phyloP scores from a whole-genome alignment of 2,113 vertebrate genomes.

The Helogale parvula region DNA sequence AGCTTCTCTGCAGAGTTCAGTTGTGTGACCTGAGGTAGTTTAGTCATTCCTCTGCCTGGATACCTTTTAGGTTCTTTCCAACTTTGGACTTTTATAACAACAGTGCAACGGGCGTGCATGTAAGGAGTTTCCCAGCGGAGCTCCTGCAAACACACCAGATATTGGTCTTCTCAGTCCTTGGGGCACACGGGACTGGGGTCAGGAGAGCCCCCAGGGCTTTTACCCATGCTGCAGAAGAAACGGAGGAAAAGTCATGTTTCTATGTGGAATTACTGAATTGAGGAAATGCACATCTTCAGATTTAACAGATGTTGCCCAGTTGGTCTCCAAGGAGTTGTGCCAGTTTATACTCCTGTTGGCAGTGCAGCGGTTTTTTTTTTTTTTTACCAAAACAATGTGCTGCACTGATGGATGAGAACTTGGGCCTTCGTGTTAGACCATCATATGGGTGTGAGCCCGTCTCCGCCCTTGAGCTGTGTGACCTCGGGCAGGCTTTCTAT shows the following conservation, averaged over 20 bases:
- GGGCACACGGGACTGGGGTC: not conserved
- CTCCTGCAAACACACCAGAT: not conserved
- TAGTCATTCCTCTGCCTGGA: not conserved
- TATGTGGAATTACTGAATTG: not conserved
- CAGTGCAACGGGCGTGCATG: rapidly evolving
- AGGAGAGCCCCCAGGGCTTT: not conserved
- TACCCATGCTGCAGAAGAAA: not conserved
- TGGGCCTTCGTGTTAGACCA: not conserved
- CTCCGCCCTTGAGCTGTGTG: not conserved
- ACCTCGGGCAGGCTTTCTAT: not conserved
- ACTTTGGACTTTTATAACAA: not conserved
- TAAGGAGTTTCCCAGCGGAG: not conserved
- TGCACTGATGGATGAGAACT: rapidly evolving
- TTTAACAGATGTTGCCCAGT: not conserved
- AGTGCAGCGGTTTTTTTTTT: too few species aligned
- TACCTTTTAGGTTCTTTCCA: not conserved
- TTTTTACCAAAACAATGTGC: not conserved
- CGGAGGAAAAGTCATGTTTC: not conserved
- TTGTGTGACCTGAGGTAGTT: not conserved
- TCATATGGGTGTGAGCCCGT: not conserved
- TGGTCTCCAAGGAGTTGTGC: not conserved
- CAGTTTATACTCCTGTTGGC: not conserved
- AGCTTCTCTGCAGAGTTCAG: not conserved
- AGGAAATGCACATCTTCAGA: not conserved
- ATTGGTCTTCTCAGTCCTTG: not conserved